These are phyloP conservation scores for Coranthus polyacanthus DNA, from an alignment of 2,797 vertebrate genomes.

Conservation along the genomic window DNA sequence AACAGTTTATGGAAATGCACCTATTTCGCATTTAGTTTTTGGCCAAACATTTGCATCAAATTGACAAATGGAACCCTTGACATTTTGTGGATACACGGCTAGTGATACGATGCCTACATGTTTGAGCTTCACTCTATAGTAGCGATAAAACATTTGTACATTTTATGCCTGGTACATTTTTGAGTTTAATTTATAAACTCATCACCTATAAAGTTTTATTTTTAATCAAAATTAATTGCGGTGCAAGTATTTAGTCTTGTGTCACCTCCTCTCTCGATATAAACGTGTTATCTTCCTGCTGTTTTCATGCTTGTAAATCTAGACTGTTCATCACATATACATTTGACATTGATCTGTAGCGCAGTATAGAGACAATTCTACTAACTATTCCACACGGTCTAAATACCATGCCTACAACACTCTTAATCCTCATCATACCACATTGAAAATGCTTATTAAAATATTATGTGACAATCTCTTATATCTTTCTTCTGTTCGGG, in stretches of 20 bases:
- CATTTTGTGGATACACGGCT: too few species aligned
- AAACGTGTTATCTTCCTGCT: neutral
- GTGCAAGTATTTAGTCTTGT: neutral
- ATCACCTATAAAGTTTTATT: neutral
- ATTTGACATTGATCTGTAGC: neutral
- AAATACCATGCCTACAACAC: conserved; percentile 8
- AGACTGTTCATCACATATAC: neutral
- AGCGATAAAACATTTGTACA: too few species aligned
- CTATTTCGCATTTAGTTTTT: too few species aligned
- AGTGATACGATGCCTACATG: too few species aligned
- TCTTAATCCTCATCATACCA: conserved; percentile 18
- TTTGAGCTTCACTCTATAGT: too few species aligned
- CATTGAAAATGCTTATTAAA: conserved; percentile 27
- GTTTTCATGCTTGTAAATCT: conserved; percentile 2
- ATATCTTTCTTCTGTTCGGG: conserved; percentile 61
- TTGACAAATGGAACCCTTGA: too few species aligned
- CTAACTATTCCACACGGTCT: neutral
- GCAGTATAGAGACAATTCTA: neutral
- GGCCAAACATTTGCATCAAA: too few species aligned
- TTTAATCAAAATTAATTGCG: too few species aligned
- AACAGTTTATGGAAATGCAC: too few species aligned
- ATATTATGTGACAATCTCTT: conserved; percentile 52
- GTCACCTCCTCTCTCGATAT: neutral
- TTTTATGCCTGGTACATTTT: too few species aligned
- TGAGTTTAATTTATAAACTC: neutral